Evolutionary conservation across 2,797 vertebrate species (phyloP), one percentile per base, ranked within the genome.

Genomic region (Lepus oiostolus): DNA sequence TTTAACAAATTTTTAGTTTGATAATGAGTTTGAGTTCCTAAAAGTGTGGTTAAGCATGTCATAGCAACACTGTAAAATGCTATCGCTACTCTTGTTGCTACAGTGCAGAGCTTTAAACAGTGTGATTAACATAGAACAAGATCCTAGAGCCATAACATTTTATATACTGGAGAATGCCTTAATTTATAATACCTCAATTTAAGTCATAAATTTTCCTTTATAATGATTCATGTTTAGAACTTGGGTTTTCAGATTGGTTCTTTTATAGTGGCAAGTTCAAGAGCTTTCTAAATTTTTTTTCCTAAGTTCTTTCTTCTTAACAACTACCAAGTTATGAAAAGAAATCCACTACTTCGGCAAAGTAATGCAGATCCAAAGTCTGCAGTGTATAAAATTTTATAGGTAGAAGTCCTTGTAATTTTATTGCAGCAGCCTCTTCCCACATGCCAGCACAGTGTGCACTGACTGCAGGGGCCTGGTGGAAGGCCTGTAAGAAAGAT

Each of bases 161-260:
- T 96, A 81, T 76, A 83, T 79, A 80, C 35, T 89, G 14, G 79
- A 94, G 54, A 95, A 93, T 89, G 83, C 54, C 93, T 97, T 97
- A 91, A 95, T 91, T 96, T 90, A 81, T 58, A 83, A 24, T 38
- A 81, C 42, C 91, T 97, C 94, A 95, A 95, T 60, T 86, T 74
- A 91, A 95, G 79, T 77, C 96, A 95, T 65, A 95, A 32, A 94
- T 90, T 86, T 95, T 81, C 68, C 28, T 92, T 97, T 97, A 71
- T 88, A 83, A 84, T 91, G 79, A 96, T 91, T 95, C 96, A 38
- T 65, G 65, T 94, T 96, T 95, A 95, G 89, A 75, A 88, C 50
- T 81, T 96, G 92, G 79, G 6, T 63, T 58, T 88, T 10, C 5
- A 79, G 42, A 82, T 32, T 24, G 3, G 88, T 90, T 94, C 80